Evolutionary conservation across 2,888 invertebrate genomes (phyloP).

Genomic region (Rhyacophila evoluta): DNA sequence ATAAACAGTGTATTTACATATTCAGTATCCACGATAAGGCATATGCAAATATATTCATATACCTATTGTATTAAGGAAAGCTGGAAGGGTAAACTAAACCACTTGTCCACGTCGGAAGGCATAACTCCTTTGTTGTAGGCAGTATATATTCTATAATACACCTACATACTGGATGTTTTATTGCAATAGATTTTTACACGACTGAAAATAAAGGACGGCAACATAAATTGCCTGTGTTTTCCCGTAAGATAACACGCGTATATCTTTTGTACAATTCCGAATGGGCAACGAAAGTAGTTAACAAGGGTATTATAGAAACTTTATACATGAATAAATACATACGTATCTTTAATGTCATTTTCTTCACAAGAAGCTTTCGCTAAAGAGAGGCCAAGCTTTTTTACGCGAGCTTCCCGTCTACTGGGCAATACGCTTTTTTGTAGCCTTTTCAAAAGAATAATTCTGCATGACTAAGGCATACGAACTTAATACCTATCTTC

Average conservation of each 20-base stretch:
- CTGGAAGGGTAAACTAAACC: slow-evolving; percentile 24
- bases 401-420: not conserved
- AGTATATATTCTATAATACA: not conserved
- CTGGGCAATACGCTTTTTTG: not conserved
- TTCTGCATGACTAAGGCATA: slow-evolving; percentile 11
- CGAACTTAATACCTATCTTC: slow-evolving; percentile 5
- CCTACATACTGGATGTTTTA: not conserved
- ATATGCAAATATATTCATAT: slow-evolving; percentile 14
- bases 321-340: slow-evolving; percentile 16
- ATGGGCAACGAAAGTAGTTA: not conserved
- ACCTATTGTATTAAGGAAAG: not conserved
- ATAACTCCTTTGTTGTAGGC: slow-evolving; percentile 24
- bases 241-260: not conserved
- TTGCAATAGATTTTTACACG: slow-evolving; percentile 19
- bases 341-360: not conserved
- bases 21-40: slow-evolving; percentile 2
- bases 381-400: not conserved
- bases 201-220: not conserved
- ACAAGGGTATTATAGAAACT: not conserved
- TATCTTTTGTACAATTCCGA: not conserved
- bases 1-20: slow-evolving; percentile 4
- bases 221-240: slow-evolving; percentile 11
- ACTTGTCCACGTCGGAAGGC: slow-evolving; percentile 24
- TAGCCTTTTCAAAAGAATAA: not conserved
- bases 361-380: not conserved